Conservation (phyloP, 2,888 invertebrate genomes). For the Ophonus ardosiacus region DNA sequence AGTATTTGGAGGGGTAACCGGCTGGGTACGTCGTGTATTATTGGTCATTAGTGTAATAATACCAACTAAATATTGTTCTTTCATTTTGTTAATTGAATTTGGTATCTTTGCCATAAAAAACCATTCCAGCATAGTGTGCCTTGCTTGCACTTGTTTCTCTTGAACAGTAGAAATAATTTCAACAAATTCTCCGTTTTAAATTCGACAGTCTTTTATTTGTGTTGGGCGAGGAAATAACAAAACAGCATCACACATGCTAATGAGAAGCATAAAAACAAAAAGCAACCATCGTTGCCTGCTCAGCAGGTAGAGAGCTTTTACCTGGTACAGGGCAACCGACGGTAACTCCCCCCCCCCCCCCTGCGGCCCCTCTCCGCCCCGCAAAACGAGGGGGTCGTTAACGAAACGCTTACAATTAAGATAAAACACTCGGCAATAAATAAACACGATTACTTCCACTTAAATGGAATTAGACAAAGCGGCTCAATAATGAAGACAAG, state of each 20-base stretch:
- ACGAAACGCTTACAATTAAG: slow-evolving; percentile 60
- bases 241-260: slow-evolving; percentile 64
- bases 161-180: slow-evolving; percentile 6
- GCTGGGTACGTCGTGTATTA: no score
- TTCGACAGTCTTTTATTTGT: slow-evolving; percentile 40
- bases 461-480: slow-evolving; percentile 63
- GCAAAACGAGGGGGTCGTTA: slow-evolving; percentile 39
- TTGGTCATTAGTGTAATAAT: no score
- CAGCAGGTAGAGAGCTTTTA: slow-evolving; percentile 58
- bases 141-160: neutral
- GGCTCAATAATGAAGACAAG: slow-evolving; percentile 54
- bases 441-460: slow-evolving; percentile 64
- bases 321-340: slow-evolving; percentile 5
- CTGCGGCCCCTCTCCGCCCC: neutral
- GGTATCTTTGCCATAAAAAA: neutral
- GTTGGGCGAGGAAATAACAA: slow-evolving; percentile 39
- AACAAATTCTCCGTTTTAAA: slow-evolving; percentile 37
- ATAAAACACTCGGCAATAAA: slow-evolving; percentile 62
- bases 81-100: neutral
- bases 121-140: neutral
- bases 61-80: no score
- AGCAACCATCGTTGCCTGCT: slow-evolving; percentile 37
- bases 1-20: no score
- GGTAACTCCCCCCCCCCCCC: neutral
- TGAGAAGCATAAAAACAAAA: slow-evolving; percentile 59